phyloP scores from a whole-genome alignment of 2,797 vertebrate genomes.

The Periparus ater region DNA sequence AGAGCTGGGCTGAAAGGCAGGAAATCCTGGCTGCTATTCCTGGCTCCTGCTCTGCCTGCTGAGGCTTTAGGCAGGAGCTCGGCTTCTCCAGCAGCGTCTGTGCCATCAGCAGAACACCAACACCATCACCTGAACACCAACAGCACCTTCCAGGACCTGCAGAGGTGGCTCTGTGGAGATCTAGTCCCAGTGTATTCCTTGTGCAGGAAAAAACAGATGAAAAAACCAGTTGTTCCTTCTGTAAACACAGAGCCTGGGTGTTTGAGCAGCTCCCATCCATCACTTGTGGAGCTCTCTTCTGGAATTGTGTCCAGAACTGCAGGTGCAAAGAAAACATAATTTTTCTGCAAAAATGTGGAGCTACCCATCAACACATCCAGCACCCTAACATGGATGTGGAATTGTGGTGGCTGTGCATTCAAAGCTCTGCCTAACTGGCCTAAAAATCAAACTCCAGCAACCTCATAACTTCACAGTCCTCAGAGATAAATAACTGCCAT shows the following conservation, averaged over 20 bases:
- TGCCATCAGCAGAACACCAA: background rate
- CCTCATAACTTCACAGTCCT: background rate
- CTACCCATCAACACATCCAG: background rate
- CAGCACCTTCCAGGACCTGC: background rate
- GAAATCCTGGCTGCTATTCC: conserved; percentile 55
- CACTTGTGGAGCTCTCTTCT: background rate
- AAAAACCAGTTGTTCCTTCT: background rate
- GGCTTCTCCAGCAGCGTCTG: background rate
- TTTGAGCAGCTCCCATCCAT: background rate
- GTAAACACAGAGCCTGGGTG: background rate
- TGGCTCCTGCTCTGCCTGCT: background rate
- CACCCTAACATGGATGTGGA: background rate
- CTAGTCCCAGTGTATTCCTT: background rate
- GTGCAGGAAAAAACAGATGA: background rate
- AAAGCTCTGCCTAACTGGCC: background rate
- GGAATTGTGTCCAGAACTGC: background rate
- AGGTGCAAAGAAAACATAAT: background rate
- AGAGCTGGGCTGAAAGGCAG: conserved; percentile 28
- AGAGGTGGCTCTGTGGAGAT: background rate
- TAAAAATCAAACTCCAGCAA: conserved; percentile 43
- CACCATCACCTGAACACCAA: background rate
- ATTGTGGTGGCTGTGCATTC: background rate
- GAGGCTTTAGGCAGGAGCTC: background rate
- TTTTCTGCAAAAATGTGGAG: background rate
- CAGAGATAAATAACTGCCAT: conserved; percentile 55